These are phyloP conservation scores for Stichodactyla mertensii DNA, from an alignment of 64 coral and sea anemone species.

Conservation along the genomic window DNA sequence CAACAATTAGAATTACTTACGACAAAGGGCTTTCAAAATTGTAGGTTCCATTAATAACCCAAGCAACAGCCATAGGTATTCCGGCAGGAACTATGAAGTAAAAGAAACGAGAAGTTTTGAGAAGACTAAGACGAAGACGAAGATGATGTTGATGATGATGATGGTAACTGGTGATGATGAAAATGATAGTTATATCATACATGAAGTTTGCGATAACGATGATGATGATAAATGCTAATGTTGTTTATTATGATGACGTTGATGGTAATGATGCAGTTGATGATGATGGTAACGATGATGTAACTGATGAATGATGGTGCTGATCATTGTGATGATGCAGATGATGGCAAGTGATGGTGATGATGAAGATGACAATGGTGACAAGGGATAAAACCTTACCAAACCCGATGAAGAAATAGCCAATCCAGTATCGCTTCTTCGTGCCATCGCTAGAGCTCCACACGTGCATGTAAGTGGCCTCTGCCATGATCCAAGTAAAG, in stretches of 20 bases:
- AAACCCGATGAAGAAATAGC: slow-evolving; percentile 69
- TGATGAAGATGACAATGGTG: too few relatives aligned
- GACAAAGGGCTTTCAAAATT: slow-evolving; percentile 59
- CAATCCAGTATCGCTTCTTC: slow-evolving; percentile 60
- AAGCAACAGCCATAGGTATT: slow-evolving; percentile 48
- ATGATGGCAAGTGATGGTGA: not conserved
- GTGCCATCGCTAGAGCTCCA: slow-evolving; percentile 57
- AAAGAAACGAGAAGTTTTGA: not conserved
- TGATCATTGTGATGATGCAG: too few relatives aligned
- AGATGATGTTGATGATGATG: too few relatives aligned
- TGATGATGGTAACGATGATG: too few relatives aligned
- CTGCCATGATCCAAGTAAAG: slow-evolving; percentile 79
- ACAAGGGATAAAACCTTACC: slow-evolving; percentile 33
- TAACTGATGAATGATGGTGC: too few relatives aligned
- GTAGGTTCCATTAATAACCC: slow-evolving; percentile 31
- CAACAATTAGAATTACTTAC: slow-evolving; percentile 35
- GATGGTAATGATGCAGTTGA: too few relatives aligned
- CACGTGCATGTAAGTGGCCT: slow-evolving; percentile 74
- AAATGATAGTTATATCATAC: too few relatives aligned
- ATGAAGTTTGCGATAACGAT: too few relatives aligned
- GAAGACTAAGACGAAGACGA: too few relatives aligned
- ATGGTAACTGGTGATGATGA: too few relatives aligned
- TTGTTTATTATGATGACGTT: too few relatives aligned
- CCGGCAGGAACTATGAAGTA: slow-evolving; percentile 49
- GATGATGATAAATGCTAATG: too few relatives aligned